Evolutionary conservation across 2,113 vertebrate genomes (phyloP), one percentile per base, ranked within the genome.

Genomic region (Sorex araneus): DNA sequence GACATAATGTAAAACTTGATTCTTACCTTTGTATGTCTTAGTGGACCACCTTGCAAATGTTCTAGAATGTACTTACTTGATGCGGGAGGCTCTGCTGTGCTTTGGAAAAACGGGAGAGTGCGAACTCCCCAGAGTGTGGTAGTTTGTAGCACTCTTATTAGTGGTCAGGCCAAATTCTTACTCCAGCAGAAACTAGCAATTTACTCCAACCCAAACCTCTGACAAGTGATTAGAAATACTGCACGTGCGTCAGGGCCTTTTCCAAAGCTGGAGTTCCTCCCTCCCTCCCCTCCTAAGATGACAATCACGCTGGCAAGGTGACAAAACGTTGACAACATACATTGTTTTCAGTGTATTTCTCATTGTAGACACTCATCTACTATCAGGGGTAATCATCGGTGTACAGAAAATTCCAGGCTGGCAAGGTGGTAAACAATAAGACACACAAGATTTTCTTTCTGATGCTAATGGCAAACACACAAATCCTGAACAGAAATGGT

Each of bases 101-200:
- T 50, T 95, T 91, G 69, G 60, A 69, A 70, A 70, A 54, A 23
- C 16, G 30, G 60, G 34, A 54, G 43, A 45, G 71, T 70, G 16
- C 10, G 76, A 93, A 87, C 34, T 80, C 36, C 34, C n/a, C n/a
- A 73, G 47, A 84, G 57, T 60, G 21, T 82, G 40, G 66, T 71
- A 50, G 78, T 86, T 74, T 94, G 77, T 67, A 78, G 70, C 80
- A 25, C 45, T 88, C 40, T 90, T 85, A 70, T 67, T 87, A 82
- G 80, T 70, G 69, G n/a, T 28, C n/a, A 64, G 60, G 66, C 36
- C 43, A 64, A 77, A 63, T 94, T 80, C 87, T 47, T 73, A 78
- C 50, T 64, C 50, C 0, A 90, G 70, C 74, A 32, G 66, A 70
- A 90, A n/a, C 75, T 47, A 36, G 54, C 75, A 54, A 28, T 86